Percentiles rank a stretch among this genome's conserved stretches.
These are phyloP conservation scores for Teleogryllus occipitalis DNA, from an alignment of 1,140 invertebrate species.

Conservation along the genomic window DNA sequence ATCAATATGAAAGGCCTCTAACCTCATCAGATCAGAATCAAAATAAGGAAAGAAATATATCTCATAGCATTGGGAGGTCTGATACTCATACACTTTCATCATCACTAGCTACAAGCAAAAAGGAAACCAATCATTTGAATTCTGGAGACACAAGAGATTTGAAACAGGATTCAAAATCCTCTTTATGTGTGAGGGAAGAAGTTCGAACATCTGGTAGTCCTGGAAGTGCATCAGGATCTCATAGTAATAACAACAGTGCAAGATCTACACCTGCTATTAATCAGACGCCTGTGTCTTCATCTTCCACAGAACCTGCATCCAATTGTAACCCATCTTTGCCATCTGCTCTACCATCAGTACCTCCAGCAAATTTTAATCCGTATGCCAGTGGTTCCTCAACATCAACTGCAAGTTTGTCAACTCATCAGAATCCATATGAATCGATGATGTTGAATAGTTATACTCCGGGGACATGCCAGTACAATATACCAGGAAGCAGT, in stretches of 20 bases:
- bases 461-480: slow-evolving; percentile 4
- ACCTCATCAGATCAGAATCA: not conserved
- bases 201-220: slow-evolving; percentile 13
- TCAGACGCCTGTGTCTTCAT: slow-evolving; percentile 8
- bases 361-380: not conserved
- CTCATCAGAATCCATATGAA: slow-evolving; percentile 18
- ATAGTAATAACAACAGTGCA: slow-evolving; percentile 21
- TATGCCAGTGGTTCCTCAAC: not conserved
- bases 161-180: slow-evolving; percentile 16
- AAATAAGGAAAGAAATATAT: slow-evolving; percentile 8
- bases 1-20: not conserved
- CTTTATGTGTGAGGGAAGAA: slow-evolving; percentile 9
- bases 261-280: slow-evolving; percentile 18
- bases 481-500: slow-evolving; percentile 7
- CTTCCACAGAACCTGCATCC: not conserved
- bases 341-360: not conserved
- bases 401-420: not conserved
- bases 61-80: not conserved
- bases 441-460: slow-evolving; percentile 16
- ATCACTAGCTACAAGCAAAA: not conserved
- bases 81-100: not conserved
- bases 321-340: not conserved
- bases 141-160: not conserved
- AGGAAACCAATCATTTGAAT: not conserved
- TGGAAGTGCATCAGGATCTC: slow-evolving; percentile 15